Base-by-base conservation (phyloP, 1,140 invertebrate species). In the Amphibalanus amphitrite region DNA sequence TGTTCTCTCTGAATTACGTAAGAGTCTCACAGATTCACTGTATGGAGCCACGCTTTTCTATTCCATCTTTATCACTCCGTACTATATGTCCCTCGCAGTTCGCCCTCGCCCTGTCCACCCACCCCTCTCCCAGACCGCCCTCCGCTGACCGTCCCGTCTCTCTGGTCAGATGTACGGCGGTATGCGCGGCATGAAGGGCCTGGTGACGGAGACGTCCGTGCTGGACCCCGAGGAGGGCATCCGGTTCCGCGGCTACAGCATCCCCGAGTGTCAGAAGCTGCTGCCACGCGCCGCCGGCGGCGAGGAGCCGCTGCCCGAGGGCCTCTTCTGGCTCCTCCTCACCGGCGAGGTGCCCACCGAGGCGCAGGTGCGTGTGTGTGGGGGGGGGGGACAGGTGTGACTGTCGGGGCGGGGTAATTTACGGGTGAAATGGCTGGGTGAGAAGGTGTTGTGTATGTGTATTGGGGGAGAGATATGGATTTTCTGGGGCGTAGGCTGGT, bases 221-320 rank as follows among this genome's bases (percentile, higher is more conserved):
- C 82, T 98, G 72, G 95, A 97, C 78, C 85, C 95, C 13, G 92
- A 98, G 74, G 93, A 97, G 81, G 94, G 94, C 73, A 98, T 98
- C 79, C 84, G 93, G 70, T 98, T 97, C 86, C 89, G 95, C 74
- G 94, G 94, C 29, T 89, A 92, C 75, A 93, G 92, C 69, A 97
- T 98, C 78, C 94, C 94, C 17, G 93, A 98, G 79, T 97, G 93
- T 80, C 93, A 95, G 79, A 88, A 96, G 77, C 77, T 90, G 0
- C 80, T 98, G 73, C 95, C 95, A 0, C 95, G 92, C 78, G 93
- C 89, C 10, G 77, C 85, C 47, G 90, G 90, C 29, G 93, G 95
- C 38, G 81, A 83, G 26, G 92, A 97, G 78, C 95, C 95, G 0
- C 84, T 97, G 28, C 95, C 95, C 10, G 95, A 98, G 82, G 95